Conservation (phyloP, 2,797 vertebrate genomes). For the Danionella dracula region DNA sequence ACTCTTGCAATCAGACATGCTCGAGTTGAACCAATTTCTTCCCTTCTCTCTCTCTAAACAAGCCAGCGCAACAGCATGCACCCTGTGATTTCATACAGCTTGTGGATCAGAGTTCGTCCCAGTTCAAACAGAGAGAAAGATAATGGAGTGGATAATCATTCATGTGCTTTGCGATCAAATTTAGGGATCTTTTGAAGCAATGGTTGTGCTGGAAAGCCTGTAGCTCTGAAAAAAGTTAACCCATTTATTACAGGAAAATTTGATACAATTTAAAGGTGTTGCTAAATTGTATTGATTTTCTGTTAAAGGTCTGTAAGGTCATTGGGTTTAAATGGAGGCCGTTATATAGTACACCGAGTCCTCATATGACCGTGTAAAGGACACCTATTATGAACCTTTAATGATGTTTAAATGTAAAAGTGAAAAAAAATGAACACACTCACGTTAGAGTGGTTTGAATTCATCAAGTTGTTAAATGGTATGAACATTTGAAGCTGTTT, state of each 20-base stretch:
- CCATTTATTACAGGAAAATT: background rate
- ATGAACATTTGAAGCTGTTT: too few relatives aligned
- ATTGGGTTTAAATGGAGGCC: background rate
- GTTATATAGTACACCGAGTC: background rate
- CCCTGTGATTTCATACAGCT: constrained; percentile 27
- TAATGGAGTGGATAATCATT: constrained; percentile 32
- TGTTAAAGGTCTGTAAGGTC: background rate
- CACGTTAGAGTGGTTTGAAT: too few relatives aligned
- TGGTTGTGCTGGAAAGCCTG: background rate
- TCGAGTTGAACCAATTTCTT: background rate
- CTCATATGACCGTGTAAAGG: background rate
- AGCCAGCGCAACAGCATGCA: constrained; percentile 6
- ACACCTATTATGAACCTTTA: background rate
- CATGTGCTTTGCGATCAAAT: background rate
- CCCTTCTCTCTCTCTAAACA: constrained; percentile 6
- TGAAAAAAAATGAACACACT: too few relatives aligned
- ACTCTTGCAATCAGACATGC: constrained; percentile 28
- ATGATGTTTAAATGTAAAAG: too few relatives aligned
- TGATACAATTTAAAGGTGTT: background rate
- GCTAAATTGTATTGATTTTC: constrained; percentile 15
- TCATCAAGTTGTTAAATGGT: too few relatives aligned
- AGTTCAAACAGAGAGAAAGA: constrained; percentile 16
- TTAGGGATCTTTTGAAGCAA: background rate
- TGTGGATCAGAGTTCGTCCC: constrained; percentile 1
- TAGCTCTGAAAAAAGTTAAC: background rate